Evolutionary conservation across 2,113 vertebrate species (phyloP).

Genomic region (Apus apus): DNA sequence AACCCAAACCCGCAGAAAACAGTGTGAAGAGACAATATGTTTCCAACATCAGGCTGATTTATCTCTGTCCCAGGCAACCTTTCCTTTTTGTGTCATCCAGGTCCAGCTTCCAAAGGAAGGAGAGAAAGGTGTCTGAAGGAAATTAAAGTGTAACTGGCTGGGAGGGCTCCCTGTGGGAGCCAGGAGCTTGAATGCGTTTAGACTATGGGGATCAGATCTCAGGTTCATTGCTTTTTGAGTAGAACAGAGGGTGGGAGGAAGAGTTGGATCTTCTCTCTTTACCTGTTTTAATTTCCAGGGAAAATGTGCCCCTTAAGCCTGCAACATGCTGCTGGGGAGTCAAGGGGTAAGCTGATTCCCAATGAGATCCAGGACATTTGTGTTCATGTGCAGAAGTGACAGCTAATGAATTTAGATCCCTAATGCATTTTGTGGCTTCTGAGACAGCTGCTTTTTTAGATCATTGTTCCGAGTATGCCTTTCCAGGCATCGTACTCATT

Average conservation of each 20-base stretch:
- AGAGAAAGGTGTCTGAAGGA: background rate
- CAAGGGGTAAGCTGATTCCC: background rate
- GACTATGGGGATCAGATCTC: background rate
- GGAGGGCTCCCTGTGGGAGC: background rate
- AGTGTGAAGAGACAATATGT: background rate
- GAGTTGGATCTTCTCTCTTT: background rate
- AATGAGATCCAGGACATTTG: background rate
- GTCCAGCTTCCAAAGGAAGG: background rate
- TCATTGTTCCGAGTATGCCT: background rate
- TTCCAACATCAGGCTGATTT: background rate
- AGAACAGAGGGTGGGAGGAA: background rate
- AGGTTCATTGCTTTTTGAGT: background rate
- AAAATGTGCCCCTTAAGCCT: background rate
- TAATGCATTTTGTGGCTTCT: constrained; percentile 38
- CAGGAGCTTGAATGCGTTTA: background rate
- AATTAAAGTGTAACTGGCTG: background rate
- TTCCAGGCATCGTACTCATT: background rate
- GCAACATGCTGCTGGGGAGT: background rate
- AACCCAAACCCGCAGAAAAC: background rate
- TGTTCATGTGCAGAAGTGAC: background rate
- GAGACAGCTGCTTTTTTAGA: constrained; percentile 17
- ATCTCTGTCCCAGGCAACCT: background rate
- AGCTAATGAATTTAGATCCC: constrained; percentile 32
- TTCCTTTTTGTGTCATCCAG: background rate
- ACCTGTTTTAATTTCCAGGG: background rate